Evolutionary conservation across 2,888 invertebrate genomes (phyloP), one percentile per base, ranked within the genome.

Genomic region (Sinotaia quadrata): DNA sequence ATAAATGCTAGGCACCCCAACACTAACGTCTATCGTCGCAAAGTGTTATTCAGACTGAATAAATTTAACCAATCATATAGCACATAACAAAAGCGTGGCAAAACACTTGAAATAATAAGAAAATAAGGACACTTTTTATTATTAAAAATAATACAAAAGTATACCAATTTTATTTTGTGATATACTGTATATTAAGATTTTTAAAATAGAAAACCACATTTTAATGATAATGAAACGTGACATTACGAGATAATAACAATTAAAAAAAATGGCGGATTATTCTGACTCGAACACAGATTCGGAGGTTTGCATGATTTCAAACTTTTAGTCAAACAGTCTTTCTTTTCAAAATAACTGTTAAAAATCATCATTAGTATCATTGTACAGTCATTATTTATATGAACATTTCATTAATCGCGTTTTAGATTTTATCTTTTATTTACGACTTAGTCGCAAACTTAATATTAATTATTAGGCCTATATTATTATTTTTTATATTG

Each of bases 201-300:
- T n/a, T 34, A 36, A n/a, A 51, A 51, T 21, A n/a, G 24, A 31
- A 29, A 34, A 51, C 21, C 52, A 31, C 18, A 24, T 34, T 51
- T 51, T 36, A 36, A 47, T 18, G 10, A 41, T 41, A 8, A 18
- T 8, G 47, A 47, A 18, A 7, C 29, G 51, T 27, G n/a, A 24
- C 36, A 29, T 24, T 47, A 52, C 58, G 68, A 68, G 62, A 68
- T 63, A 58, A 63, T 63, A 68, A 68, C 68, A 68, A 68, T 57
- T 24, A n/a, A 58, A 15, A n/a, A 68, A 62, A 58, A 68, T 68
- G 68, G 68, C 68, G 31, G 68, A 54, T 31, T 44, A 33, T 21
- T 31, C 29, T 15, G 36, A 18, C 31, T 34, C 52, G n/a, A 36
- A 59, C 18, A 18, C 10, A 8, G 41, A 41, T 12, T 12, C 41